Conservation (phyloP, 2,113 vertebrate species). For the Pseudonaja textilis region DNA sequence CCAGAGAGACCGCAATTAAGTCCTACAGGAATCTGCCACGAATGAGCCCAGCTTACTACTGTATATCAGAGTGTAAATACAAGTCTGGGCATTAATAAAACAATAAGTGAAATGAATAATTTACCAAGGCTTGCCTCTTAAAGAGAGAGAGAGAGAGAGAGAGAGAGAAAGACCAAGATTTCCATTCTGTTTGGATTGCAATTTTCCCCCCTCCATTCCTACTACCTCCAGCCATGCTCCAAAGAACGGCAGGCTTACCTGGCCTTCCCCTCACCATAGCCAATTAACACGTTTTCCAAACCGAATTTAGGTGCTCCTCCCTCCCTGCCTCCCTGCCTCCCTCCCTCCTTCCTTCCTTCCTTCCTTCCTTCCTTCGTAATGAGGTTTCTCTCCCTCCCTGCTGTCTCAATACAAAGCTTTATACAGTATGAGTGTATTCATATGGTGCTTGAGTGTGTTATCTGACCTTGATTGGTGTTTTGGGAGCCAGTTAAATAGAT, state of each 20-base stretch:
- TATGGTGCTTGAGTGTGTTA: slow-evolving; percentile 79
- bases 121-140: slow-evolving; percentile 54
- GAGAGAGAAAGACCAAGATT: slow-evolving; percentile 36
- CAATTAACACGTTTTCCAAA: slow-evolving; percentile 81
- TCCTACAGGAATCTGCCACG: slow-evolving; percentile 39
- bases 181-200: slow-evolving; percentile 51
- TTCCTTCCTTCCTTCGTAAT: slow-evolving; percentile 71
- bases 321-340: slow-evolving; percentile 10
- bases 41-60: slow-evolving; percentile 46
- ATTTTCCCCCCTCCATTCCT: slow-evolving; percentile 19
- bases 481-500: slow-evolving; percentile 90
- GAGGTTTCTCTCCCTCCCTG: slow-evolving; percentile 81
- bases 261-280: slow-evolving; percentile 65
- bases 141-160: slow-evolving; percentile 36
- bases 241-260: slow-evolving; percentile 52
- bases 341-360: no score
- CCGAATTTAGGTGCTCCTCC: slow-evolving; percentile 74
- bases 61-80: slow-evolving; percentile 52
- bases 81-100: slow-evolving; percentile 68
- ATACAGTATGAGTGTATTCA: slow-evolving; percentile 79
- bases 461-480: slow-evolving; percentile 91
- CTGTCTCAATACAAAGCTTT: slow-evolving; percentile 83
- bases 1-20: slow-evolving; percentile 43
- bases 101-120: slow-evolving; percentile 71
- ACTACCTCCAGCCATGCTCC: slow-evolving; percentile 52